phyloP scores from a whole-genome alignment of 2,888 invertebrate genomes.

The Agriopis leucophaearia region DNA sequence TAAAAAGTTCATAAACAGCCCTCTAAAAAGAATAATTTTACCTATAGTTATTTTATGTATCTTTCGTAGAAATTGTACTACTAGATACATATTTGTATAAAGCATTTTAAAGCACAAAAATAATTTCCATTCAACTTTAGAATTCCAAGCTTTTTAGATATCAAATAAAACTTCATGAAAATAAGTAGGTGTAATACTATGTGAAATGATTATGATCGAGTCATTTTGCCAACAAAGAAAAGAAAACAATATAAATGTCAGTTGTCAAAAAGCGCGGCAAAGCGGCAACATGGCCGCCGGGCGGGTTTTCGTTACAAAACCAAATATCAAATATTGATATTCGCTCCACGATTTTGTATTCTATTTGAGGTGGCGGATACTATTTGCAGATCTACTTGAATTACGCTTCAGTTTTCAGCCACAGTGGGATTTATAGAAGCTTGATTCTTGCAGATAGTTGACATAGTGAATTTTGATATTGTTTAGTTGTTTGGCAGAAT shows the following conservation, averaged over 20 bases:
- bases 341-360: slow-evolving; percentile 77
- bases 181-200: no score
- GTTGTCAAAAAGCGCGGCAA: slow-evolving; percentile 49
- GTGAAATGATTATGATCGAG: no score
- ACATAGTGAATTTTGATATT: slow-evolving; percentile 32
- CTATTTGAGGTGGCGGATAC: slow-evolving; percentile 81
- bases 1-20: no score
- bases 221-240: slow-evolving; percentile 6
- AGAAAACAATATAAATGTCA: slow-evolving; percentile 35
- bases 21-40: no score
- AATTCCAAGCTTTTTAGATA: no score
- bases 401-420: slow-evolving; percentile 49
- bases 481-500: slow-evolving; percentile 12
- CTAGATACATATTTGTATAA: no score
- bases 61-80: no score
- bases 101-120: no score
- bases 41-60: no score
- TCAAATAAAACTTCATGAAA: no score
- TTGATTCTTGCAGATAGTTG: slow-evolving; percentile 24
- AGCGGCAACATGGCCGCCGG: slow-evolving; percentile 59
- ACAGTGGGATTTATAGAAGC: slow-evolving; percentile 24
- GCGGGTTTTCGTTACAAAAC: slow-evolving; percentile 77
- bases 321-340: slow-evolving; percentile 86
- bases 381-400: slow-evolving; percentile 74
- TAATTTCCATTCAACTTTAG: no score